Evolutionary conservation across 2,888 invertebrate species (phyloP).

Genomic region (Orchestes rusci): DNA sequence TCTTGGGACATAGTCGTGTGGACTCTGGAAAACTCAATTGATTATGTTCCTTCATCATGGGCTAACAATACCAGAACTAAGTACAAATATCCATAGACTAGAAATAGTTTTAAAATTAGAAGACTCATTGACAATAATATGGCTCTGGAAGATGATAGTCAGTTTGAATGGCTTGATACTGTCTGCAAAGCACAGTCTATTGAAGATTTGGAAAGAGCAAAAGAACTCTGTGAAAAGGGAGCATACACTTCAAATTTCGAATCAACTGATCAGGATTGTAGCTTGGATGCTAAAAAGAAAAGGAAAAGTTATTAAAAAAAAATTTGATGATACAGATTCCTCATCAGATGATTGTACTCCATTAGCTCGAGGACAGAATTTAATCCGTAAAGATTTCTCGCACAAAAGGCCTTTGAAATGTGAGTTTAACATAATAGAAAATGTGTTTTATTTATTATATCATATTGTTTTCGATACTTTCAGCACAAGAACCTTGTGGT

Average conservation of each 20-base stretch:
- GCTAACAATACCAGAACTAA: background rate
- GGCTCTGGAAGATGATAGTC: background rate
- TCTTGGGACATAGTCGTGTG: background rate
- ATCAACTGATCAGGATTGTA: background rate
- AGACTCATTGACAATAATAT: background rate
- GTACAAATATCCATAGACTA: background rate
- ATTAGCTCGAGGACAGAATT: background rate
- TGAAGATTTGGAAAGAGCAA: background rate
- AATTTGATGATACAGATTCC: background rate
- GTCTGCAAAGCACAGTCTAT: background rate
- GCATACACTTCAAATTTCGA: background rate
- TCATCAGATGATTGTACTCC: background rate
- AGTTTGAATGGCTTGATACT: conserved; percentile 1
- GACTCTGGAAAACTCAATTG: background rate
- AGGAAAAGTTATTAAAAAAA: background rate
- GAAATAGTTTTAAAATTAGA: background rate
- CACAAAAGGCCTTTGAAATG: background rate
- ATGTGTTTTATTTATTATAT: background rate
- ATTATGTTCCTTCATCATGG: background rate
- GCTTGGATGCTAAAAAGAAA: background rate
- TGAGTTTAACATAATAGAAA: background rate
- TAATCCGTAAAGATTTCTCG: background rate
- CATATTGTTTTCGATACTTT: background rate
- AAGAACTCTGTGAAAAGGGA: background rate
- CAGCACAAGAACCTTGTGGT: background rate